phyloP scores from a whole-genome alignment of 2,888 invertebrate genomes.

The Acanthopleura granulata region DNA sequence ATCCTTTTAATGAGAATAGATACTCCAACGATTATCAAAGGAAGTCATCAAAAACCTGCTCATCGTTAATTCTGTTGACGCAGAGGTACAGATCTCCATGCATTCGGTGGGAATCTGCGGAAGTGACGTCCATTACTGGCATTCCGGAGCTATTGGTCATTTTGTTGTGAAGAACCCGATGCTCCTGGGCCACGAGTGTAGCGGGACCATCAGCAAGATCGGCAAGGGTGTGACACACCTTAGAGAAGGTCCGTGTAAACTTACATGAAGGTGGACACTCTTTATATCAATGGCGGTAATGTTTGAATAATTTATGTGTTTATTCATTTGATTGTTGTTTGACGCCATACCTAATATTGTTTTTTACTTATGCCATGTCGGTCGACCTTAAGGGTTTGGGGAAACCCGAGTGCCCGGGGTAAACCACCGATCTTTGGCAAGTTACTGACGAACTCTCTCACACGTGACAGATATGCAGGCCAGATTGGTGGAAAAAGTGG shows the following conservation, averaged over 20 bases:
- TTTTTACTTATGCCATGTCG: too few species aligned
- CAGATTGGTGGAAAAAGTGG: not conserved
- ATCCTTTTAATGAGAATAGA: not conserved
- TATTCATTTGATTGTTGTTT: too few species aligned
- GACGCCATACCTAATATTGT: too few species aligned
- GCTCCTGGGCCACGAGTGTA: conserved; percentile 95
- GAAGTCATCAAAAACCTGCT: too few species aligned
- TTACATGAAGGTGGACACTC: too few species aligned
- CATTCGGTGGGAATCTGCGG: conserved; percentile 96
- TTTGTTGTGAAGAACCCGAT: conserved; percentile 89
- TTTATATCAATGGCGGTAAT: too few species aligned
- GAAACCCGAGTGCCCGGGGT: too few species aligned
- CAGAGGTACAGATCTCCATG: conserved; percentile 90
- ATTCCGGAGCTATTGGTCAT: conserved; percentile 83
- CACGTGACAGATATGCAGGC: too few species aligned
- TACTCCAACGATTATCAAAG: not conserved
- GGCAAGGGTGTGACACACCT: conserved; percentile 74
- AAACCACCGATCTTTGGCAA: too few species aligned
- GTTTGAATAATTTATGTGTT: too few species aligned
- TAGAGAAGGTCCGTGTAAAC: conserved; percentile 71
- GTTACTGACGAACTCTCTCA: too few species aligned
- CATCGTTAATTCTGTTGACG: conserved; percentile 24
- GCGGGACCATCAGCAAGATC: conserved; percentile 75
- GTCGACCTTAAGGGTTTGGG: too few species aligned
- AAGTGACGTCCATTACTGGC: conserved; percentile 91